phyloP scores from a whole-genome alignment of 2,888 invertebrate genomes.

The Parthenolecanium corni region DNA sequence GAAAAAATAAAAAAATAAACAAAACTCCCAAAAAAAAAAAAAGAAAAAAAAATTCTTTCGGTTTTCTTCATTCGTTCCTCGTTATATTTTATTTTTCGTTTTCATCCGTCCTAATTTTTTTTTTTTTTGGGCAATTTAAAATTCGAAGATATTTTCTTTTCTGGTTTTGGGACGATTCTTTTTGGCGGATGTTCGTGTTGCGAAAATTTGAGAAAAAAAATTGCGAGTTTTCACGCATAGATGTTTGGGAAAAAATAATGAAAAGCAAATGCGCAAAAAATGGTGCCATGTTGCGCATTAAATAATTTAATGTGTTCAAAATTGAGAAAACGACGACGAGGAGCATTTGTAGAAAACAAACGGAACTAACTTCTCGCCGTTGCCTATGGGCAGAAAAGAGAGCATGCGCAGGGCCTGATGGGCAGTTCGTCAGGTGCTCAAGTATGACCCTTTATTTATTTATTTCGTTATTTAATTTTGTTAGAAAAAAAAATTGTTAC shows the following conservation, averaged over 20 bases:
- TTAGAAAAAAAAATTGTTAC: background rate
- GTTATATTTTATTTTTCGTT: too few relatives aligned
- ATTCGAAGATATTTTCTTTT: too few relatives aligned
- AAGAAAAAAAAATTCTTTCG: too few relatives aligned
- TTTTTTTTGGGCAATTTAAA: too few relatives aligned
- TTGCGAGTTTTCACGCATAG: background rate
- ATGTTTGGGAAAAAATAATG: background rate
- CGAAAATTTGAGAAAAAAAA: background rate
- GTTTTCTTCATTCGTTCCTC: too few relatives aligned
- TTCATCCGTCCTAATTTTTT: too few relatives aligned
- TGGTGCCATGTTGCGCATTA: too few relatives aligned
- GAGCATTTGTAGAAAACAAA: background rate
- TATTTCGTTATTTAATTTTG: background rate
- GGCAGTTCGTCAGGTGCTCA: conserved; percentile 29
- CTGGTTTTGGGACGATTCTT: too few relatives aligned
- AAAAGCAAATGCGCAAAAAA: too few relatives aligned
- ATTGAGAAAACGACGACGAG: background rate
- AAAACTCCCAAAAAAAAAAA: too few relatives aligned
- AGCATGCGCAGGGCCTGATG: conserved; percentile 30
- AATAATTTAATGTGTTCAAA: background rate
- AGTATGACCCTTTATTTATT: conserved; percentile 14
- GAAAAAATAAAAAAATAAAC: too few relatives aligned
- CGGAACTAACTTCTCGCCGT: conserved; percentile 30
- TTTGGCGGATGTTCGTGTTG: too few relatives aligned
- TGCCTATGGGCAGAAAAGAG: conserved; percentile 29